Evolutionary conservation across 2,113 vertebrate species (phyloP), one percentile per base, ranked within the genome.

Genomic region (Fukomys damarensis): DNA sequence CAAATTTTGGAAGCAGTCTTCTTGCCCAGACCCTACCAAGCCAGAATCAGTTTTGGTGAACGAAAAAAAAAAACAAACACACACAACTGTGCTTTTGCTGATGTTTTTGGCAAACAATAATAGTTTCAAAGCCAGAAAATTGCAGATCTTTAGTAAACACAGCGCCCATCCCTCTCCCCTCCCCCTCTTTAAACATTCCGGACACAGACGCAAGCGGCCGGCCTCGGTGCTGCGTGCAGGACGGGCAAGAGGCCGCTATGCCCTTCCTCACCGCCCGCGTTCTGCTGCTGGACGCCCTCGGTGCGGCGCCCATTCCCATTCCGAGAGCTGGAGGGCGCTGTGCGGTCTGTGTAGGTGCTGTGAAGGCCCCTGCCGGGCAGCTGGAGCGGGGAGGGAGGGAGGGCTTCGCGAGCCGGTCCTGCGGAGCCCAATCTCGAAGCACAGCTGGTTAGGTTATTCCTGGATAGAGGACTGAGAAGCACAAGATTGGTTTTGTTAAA

Each of bases 61-160:
- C 26, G 19, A 26, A n/a, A 49, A 56, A 80, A 30, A 61, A 56
- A 56, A 66, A 80, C 17, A 54, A n/a, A n/a, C n/a, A n/a, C n/a
- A n/a, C n/a, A n/a, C n/a, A n/a, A 68, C 13, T 66, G 46, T 70
- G 38, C 59, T 70, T 91, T 66, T n/a, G 77, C 43, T 58, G 54
- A 41, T 41, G 41, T 79, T 86, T 72, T 85, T 66, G 91, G 13
- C 58, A 93, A 83, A 70, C 61, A 72, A 66, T 85, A 91, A 87
- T 79, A 79, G 91, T 76, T 84, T 95, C 74, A 81, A 87, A 63
- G 6, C 2, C 32, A 43, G 58, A 70, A 83, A 76, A 86, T 52
- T 30, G 8, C 1, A 58, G 56, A 13, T 80, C 76, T 84, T 86
- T 81, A 46, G 63, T 80, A 54, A 41, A 89, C 54, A 14, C 4